A percentile compares a stretch with the other conserved stretches of the same genome.
phyloP scores from a whole-genome alignment of 2,888 invertebrate genomes.

The Latheticus oryzae region DNA sequence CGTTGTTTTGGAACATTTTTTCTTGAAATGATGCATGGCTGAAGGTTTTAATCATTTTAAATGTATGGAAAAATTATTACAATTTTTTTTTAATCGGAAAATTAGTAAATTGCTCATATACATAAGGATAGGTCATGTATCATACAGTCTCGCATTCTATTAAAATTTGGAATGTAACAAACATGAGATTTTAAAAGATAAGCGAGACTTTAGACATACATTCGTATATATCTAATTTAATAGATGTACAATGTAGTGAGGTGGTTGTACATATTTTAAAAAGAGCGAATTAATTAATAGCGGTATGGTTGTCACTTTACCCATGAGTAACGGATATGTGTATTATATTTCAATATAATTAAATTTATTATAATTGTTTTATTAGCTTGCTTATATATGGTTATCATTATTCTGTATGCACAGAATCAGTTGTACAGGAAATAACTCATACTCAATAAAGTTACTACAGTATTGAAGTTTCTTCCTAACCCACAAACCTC shows the following conservation, averaged over 20 bases:
- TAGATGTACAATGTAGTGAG: slow-evolving; percentile 64
- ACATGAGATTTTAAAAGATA: slow-evolving; percentile 21
- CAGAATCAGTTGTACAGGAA: slow-evolving; percentile 64
- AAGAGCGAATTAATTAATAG: slow-evolving; percentile 54
- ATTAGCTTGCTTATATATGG: slow-evolving; percentile 63
- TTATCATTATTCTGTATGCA: slow-evolving; percentile 63
- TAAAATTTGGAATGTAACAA: slow-evolving; percentile 8
- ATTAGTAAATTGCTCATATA: slow-evolving; percentile 30
- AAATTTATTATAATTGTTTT: slow-evolving; percentile 59
- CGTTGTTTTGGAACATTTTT: slow-evolving; percentile 48
- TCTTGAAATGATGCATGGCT: slow-evolving; percentile 48
- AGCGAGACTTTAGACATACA: slow-evolving; percentile 39
- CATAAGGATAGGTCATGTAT: slow-evolving; percentile 38
- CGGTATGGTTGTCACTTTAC: slow-evolving; percentile 54
- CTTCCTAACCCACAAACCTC: background rate
- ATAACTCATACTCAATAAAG: slow-evolving; percentile 64
- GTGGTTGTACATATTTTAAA: slow-evolving; percentile 65
- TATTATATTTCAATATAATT: slow-evolving; percentile 64
- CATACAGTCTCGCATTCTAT: slow-evolving; percentile 31
- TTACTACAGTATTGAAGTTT: slow-evolving; percentile 53
- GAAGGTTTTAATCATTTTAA: slow-evolving; percentile 39
- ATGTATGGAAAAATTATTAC: background rate
- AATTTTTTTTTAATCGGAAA: slow-evolving; percentile 38
- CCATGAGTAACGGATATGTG: slow-evolving; percentile 60
- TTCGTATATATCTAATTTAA: slow-evolving; percentile 52